phyloP scores from a whole-genome alignment of 2,113 vertebrate species.

The Glareola pratincola region DNA sequence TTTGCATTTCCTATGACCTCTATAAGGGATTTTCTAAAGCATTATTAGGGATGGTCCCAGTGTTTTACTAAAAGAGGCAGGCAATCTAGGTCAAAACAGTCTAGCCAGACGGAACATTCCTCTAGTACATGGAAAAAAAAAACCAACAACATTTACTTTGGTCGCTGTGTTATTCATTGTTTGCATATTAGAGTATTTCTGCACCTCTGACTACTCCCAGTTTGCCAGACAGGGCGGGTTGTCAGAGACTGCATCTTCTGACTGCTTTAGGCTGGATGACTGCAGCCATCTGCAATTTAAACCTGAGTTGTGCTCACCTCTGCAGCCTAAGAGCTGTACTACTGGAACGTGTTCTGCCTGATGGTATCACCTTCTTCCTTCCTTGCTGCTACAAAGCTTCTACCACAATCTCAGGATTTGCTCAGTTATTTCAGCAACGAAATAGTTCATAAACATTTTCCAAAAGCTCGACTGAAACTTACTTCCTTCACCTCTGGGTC shows the following conservation, averaged over 20 bases:
- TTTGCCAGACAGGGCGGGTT: not conserved
- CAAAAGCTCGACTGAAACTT: slow-evolving; percentile 11
- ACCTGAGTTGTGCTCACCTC: not conserved
- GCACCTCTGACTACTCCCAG: slow-evolving; percentile 16
- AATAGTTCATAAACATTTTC: slow-evolving; percentile 9
- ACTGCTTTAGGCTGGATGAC: not conserved
- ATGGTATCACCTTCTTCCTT: not conserved
- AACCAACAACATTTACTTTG: not conserved
- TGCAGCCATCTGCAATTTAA: not conserved
- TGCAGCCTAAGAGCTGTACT: not conserved
- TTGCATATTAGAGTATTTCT: not conserved
- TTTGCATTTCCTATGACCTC: not conserved
- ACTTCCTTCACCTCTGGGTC: not conserved
- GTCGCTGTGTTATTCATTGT: not conserved
- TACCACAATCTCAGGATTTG: not conserved
- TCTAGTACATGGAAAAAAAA: not conserved
- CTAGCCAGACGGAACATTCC: not conserved
- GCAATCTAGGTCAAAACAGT: not conserved
- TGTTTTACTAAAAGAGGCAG: not conserved
- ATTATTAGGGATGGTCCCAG: not conserved
- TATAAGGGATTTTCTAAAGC: not conserved
- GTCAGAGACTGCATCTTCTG: not conserved
- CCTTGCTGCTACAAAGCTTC: not conserved
- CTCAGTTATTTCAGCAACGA: not conserved
- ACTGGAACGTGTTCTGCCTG: rapidly evolving